Base-by-base conservation (phyloP, 2,888 invertebrate genomes). In the Biston betularia region DNA sequence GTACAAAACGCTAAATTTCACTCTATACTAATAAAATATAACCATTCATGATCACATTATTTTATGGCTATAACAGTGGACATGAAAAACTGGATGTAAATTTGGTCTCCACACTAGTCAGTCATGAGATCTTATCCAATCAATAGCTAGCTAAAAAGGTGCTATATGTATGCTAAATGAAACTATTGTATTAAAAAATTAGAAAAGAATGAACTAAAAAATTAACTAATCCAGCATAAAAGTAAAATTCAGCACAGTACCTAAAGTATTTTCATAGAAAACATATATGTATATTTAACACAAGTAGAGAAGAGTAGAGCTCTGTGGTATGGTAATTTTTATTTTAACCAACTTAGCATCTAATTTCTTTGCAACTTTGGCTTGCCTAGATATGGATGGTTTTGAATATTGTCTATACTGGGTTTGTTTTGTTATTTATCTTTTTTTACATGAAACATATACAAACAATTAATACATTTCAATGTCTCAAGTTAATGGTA, bases 141-240 rank as follows among this genome's bases (percentile, higher is more conserved):
- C 14, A 48, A 10, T 46, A 44, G 35, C 34, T 45, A 42, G 40
- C 40, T 53, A n/a, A n/a, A n/a, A n/a, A n/a, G n/a, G n/a, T n/a
- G 53, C 38, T 15, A 14, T 35, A 9, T 35, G 40, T 54, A 6
- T 24, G 42, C 40, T 42, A n/a, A n/a, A n/a, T n/a, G 24, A n/a
- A 35, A 7, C 52, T 52, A 52, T 10, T 49, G 11, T 4, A 62
- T 62, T 24, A 40, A 15, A 40, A 40, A 53, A 54, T 7, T 24
- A 42, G n/a, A n/a, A 14, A 50, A 69, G 69, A 68, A 74, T 72
- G 69, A 45, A 45, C 45, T 45, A 7, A 7, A 6, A 44, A 44
- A 44, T 42, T n/a, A n/a, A 44, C 14, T 38, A 38, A 4, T 6
- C 6, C 38, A 38, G 38, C 9, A 8, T 8, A 38, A 7, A 35